Conservation (phyloP, 2,797 vertebrate genomes). For the Sphenodon punctatus region DNA sequence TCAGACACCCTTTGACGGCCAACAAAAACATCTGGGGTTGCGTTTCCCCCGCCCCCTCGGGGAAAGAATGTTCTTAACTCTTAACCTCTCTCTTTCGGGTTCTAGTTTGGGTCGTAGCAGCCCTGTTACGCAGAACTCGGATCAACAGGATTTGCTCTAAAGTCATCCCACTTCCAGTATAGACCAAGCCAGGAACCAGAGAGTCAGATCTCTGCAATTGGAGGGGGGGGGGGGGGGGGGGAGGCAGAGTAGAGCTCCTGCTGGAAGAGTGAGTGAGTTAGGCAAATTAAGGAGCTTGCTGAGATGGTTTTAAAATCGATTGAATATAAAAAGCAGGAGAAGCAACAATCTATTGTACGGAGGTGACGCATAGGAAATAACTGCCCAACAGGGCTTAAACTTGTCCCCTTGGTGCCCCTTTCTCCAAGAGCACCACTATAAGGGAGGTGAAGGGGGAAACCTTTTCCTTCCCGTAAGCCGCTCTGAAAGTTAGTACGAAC, state of each 20-base stretch:
- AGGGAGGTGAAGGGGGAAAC: too few relatives aligned
- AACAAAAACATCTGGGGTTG: constrained; percentile 45
- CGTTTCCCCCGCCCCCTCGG: not conserved
- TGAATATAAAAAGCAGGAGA: not conserved
- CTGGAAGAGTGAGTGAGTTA: not conserved
- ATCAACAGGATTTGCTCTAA: not conserved
- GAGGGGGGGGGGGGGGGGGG: not conserved
- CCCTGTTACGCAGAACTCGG: not conserved
- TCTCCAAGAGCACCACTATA: too few relatives aligned
- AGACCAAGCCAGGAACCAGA: not conserved
- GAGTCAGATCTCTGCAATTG: not conserved
- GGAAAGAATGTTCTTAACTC: not conserved
- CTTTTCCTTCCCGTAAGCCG: too few relatives aligned
- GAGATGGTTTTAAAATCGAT: not conserved
- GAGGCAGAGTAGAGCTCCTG: not conserved
- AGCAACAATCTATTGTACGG: accelerated
- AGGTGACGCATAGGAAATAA: not conserved
- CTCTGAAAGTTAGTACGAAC: too few relatives aligned
- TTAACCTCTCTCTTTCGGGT: not conserved
- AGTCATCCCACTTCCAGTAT: not conserved
- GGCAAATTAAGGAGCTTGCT: not conserved
- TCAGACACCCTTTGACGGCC: constrained; percentile 12
- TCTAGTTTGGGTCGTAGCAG: not conserved
- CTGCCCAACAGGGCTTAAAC: not conserved
- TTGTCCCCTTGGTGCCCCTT: not conserved